phyloP scores from a whole-genome alignment of 1,140 invertebrate genomes.

The Pseudomyrmex pallidus region DNA sequence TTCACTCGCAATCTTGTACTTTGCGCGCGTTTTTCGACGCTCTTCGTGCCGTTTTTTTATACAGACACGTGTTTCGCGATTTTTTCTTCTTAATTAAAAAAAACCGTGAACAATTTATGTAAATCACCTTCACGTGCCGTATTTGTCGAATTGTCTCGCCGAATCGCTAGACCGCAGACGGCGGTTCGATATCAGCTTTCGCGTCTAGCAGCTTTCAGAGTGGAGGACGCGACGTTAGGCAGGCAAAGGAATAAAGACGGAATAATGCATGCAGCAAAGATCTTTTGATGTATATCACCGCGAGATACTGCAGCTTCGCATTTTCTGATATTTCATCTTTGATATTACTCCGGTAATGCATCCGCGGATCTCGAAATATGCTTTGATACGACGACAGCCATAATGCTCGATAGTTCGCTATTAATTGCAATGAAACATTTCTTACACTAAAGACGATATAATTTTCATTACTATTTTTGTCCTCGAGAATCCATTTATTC shows the following conservation, averaged over 20 bases:
- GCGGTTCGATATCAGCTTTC: neutral
- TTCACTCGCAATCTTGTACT: neutral
- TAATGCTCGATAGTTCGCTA: slow-evolving; percentile 1
- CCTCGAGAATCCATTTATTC: too few relatives aligned
- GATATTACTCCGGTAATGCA: slow-evolving; percentile 27
- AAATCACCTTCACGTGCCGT: too few relatives aligned
- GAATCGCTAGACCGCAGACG: slow-evolving; percentile 1
- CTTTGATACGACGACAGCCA: slow-evolving; percentile 36
- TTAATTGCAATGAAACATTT: slow-evolving; percentile 24
- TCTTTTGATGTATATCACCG: slow-evolving; percentile 45
- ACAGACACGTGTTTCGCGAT: too few relatives aligned
- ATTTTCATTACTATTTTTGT: neutral
- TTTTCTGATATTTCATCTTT: slow-evolving; percentile 40
- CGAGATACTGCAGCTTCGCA: slow-evolving; percentile 20
- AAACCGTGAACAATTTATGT: too few relatives aligned
- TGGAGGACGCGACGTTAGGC: neutral
- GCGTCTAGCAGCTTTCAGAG: neutral
- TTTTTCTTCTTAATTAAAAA: too few relatives aligned
- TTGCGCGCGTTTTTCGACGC: neutral
- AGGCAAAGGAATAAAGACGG: slow-evolving; percentile 37
- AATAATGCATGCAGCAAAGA: slow-evolving; percentile 38
- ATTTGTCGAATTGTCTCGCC: too few relatives aligned
- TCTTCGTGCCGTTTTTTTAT: too few relatives aligned
- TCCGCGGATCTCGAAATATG: slow-evolving; percentile 18
- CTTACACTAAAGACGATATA: neutral